These are phyloP conservation scores for Microcebus tavaratra DNA, from an alignment of 2,113 vertebrate genomes.

Conservation along the genomic window DNA sequence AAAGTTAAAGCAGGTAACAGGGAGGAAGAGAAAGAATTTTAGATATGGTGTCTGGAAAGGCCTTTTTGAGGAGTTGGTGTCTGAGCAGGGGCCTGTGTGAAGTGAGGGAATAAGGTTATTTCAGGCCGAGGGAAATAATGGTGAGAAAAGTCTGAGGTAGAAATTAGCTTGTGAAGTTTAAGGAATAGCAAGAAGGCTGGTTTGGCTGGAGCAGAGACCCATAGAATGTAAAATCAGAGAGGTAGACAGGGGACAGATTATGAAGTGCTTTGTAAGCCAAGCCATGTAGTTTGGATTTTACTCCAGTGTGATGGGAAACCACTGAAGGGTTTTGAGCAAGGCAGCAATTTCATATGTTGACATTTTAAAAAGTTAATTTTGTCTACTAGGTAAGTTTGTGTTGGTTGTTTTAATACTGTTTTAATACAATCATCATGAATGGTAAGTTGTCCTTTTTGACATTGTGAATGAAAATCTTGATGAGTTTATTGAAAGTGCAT, in stretches of 20 bases:
- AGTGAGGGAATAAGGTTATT: not conserved
- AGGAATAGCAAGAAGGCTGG: not conserved
- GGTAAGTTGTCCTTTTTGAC: not conserved
- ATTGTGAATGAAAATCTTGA: slow-evolving; percentile 33
- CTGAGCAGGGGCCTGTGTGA: not conserved
- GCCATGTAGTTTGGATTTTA: not conserved
- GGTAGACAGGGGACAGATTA: not conserved
- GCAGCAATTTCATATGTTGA: not conserved
- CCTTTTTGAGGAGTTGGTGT: not conserved
- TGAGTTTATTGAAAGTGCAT: not conserved
- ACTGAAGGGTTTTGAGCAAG: not conserved
- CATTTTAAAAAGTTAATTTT: slow-evolving; percentile 44
- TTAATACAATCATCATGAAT: not conserved
- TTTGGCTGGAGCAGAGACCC: not conserved
- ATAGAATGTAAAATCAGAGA: not conserved
- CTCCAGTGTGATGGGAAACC: not conserved
- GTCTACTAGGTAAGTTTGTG: not conserved
- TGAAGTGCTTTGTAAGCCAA: not conserved
- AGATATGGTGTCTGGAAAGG: not conserved
- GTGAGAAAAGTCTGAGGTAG: not conserved
- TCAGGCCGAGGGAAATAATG: not conserved
- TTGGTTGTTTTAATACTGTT: slow-evolving; percentile 9
- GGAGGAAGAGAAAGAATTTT: not conserved
- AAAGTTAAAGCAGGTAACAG: not conserved
- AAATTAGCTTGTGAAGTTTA: slow-evolving; percentile 4